These are phyloP conservation scores for Drosophila lutescens DNA, from an alignment of 2,888 invertebrate genomes.

Conservation along the genomic window DNA sequence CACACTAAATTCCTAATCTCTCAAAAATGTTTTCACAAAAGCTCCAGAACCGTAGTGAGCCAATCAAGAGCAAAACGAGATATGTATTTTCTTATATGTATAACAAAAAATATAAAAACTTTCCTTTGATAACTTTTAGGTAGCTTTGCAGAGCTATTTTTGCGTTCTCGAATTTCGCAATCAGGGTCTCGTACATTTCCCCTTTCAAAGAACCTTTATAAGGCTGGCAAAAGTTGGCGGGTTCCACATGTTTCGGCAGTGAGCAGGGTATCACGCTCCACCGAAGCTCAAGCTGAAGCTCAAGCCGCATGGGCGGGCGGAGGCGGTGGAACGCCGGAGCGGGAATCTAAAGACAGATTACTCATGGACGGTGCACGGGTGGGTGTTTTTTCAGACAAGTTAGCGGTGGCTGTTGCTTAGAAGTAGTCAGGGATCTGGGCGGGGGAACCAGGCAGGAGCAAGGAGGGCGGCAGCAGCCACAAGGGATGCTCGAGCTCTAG, in stretches of 20 bases:
- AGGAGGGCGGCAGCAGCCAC: slow-evolving; percentile 17
- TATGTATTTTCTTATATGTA: no score
- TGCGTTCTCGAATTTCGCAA: neutral
- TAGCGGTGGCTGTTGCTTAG: slow-evolving; percentile 36
- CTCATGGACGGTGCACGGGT: slow-evolving; percentile 52
- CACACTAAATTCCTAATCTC: neutral
- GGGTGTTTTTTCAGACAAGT: slow-evolving; percentile 37
- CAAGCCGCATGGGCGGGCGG: no score
- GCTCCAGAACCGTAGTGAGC: no score
- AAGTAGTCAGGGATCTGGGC: slow-evolving; percentile 7
- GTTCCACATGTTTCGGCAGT: slow-evolving; percentile 6
- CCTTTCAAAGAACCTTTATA: neutral
- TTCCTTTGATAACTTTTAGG: neutral
- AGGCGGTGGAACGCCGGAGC: slow-evolving; percentile 9
- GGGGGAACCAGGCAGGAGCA: neutral
- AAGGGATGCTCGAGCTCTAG: slow-evolving; percentile 68
- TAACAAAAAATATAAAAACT: neutral
- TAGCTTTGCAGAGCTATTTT: neutral
- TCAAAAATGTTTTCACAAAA: neutral
- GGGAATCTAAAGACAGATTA: slow-evolving; percentile 54
- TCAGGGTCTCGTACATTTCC: neutral
- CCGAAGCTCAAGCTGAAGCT: slow-evolving; percentile 13
- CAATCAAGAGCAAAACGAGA: no score
- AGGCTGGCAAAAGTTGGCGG: slow-evolving; percentile 4
- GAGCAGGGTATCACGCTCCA: slow-evolving; percentile 36